Conservation (phyloP, 37 sponge, comb jelly and placozoan genomes). For the Ianthella basta region DNA sequence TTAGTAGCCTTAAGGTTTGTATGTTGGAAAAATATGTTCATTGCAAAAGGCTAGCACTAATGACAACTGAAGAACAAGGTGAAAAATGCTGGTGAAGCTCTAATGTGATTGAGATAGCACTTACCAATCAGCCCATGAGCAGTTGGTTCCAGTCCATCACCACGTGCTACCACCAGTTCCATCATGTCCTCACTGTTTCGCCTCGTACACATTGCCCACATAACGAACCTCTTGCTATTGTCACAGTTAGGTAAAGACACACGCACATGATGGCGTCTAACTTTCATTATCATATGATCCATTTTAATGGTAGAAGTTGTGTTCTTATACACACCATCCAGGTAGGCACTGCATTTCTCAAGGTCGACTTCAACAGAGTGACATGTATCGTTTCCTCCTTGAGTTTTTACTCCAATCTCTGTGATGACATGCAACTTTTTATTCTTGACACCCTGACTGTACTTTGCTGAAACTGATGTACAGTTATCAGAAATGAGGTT, state of each 20-base stretch:
- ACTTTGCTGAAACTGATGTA: background rate
- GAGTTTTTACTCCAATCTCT: background rate
- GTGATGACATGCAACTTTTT: background rate
- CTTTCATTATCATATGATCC: background rate
- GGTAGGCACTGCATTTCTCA: background rate
- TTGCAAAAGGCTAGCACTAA: too few relatives aligned
- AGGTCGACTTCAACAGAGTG: background rate
- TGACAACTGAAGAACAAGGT: too few relatives aligned
- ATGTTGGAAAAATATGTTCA: too few relatives aligned
- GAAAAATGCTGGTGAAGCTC: too few relatives aligned
- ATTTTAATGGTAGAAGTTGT: too few relatives aligned
- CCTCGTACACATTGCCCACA: constrained; percentile 11
- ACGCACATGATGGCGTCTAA: background rate
- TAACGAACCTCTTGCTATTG: constrained; percentile 6
- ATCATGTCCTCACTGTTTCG: constrained; percentile 19
- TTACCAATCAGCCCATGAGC: constrained; percentile 33
- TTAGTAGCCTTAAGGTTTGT: too few relatives aligned
- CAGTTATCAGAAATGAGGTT: constrained; percentile 22
- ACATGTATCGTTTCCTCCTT: constrained; percentile 7
- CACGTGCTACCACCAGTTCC: constrained; percentile 6
- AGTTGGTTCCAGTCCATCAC: background rate
- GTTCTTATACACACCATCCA: background rate
- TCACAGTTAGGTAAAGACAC: constrained; percentile 38
- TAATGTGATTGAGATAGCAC: too few relatives aligned
- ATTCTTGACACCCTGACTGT: background rate